phyloP scores from a whole-genome alignment of 1,140 invertebrate species.

The Solenopsis invicta region DNA sequence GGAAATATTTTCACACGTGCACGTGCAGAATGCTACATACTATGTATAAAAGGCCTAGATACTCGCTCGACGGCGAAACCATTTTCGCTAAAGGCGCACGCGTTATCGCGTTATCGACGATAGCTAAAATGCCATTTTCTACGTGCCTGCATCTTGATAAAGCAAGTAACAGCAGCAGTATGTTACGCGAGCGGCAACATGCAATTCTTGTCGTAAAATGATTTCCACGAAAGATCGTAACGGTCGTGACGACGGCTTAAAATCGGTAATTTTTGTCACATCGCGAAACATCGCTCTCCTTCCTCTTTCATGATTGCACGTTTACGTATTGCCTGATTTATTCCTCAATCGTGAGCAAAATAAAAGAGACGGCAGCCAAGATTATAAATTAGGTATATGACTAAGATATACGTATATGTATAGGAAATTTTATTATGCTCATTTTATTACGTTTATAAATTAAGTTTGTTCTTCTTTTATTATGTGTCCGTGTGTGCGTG shows the following conservation, averaged over 20 bases:
- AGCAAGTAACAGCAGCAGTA: constrained; percentile 35
- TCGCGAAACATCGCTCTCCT: constrained; percentile 26
- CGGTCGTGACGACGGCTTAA: constrained; percentile 3
- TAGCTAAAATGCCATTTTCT: constrained; percentile 64
- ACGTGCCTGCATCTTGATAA: constrained; percentile 63
- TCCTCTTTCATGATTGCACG: constrained; percentile 29
- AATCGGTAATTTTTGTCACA: constrained; percentile 49
- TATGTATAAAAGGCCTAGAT: not conserved
- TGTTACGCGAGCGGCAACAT: constrained; percentile 43
- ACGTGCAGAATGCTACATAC: constrained; percentile 9
- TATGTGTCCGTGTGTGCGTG: too few relatives aligned
- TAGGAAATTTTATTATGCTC: not conserved
- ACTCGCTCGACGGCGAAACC: constrained; percentile 7
- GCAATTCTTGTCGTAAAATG: constrained; percentile 48
- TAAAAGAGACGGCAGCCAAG: not conserved
- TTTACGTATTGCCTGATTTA: not conserved
- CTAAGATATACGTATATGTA: not conserved
- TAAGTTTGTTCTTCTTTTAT: not conserved
- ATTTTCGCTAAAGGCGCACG: constrained; percentile 55
- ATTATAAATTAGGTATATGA: not conserved
- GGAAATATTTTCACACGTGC: not conserved
- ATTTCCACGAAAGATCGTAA: constrained; percentile 62
- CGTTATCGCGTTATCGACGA: constrained; percentile 56
- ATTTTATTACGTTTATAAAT: not conserved
- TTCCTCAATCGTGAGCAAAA: not conserved